Percentiles rank a stretch among this genome's conserved stretches.
phyloP scores from a whole-genome alignment of 2,113 vertebrate genomes.

The Tamias sibiricus region DNA sequence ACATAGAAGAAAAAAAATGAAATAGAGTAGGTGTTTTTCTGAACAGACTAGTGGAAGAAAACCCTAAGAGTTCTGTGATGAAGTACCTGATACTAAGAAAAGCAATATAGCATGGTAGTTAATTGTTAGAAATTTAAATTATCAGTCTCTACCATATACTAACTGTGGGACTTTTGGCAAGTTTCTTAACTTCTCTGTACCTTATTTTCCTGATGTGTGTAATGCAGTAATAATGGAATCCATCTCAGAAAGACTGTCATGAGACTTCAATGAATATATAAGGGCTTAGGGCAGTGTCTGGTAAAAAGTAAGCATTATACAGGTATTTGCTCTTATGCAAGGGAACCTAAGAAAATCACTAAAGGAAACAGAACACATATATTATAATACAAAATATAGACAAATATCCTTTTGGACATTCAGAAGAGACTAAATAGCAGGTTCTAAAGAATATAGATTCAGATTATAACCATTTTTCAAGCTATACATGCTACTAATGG shows the following conservation, averaged over 20 bases:
- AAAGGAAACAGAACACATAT: not conserved
- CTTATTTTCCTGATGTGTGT: conserved; percentile 18
- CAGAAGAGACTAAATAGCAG: not conserved
- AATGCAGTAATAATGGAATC: not conserved
- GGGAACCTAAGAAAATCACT: conserved; percentile 7
- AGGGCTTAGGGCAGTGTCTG: not conserved
- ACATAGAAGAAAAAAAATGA: not conserved
- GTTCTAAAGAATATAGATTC: not conserved
- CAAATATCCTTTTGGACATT: not conserved
- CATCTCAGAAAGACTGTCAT: not conserved
- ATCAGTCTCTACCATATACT: not conserved
- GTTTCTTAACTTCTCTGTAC: not conserved
- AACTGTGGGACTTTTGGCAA: not conserved
- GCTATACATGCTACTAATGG: not conserved
- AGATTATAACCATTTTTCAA: conserved; percentile 23
- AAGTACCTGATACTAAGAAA: conserved; percentile 12
- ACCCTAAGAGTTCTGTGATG: not conserved
- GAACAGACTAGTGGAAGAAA: not conserved
- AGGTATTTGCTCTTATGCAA: conserved; percentile 2
- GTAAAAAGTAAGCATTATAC: not conserved
- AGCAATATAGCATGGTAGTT: not conserved
- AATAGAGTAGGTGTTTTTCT: not conserved
- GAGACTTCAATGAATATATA: not conserved
- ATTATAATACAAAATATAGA: not conserved
- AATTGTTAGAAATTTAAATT: not conserved